phyloP scores from a whole-genome alignment of 2,113 vertebrate genomes.

The Tychaedon coryphoeus region DNA sequence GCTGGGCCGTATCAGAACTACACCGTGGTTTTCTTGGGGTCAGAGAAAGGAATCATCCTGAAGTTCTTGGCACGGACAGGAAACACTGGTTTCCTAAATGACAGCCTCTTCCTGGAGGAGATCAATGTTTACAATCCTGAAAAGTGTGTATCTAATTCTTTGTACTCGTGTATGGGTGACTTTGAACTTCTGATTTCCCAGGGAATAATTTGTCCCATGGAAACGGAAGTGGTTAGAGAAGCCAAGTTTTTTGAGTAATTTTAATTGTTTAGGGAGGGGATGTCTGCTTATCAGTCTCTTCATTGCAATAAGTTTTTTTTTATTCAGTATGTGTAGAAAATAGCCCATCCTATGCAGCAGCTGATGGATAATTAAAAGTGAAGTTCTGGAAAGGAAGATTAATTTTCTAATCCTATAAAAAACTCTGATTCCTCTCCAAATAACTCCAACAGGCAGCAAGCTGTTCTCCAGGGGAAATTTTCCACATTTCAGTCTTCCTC shows the following conservation, averaged over 20 bases:
- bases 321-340: not conserved
- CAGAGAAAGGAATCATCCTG: constrained; percentile 94
- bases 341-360: not conserved
- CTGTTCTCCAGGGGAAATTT: not conserved
- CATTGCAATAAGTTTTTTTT: not conserved
- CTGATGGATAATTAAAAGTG: constrained; percentile 14
- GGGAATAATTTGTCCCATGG: not conserved
- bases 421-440: constrained; percentile 4
- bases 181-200: constrained; percentile 25
- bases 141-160: constrained; percentile 82
- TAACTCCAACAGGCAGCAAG: not conserved
- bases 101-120: constrained; percentile 97
- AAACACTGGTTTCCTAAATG: constrained; percentile 89
- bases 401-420: constrained; percentile 47
- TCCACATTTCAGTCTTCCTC: not conserved
- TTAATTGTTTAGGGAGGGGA: not conserved
- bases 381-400: constrained; percentile 42
- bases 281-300: constrained; percentile 34
- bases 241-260: not conserved
- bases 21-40: constrained; percentile 95
- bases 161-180: not conserved
- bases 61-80: constrained; percentile 94
- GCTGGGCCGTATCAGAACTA: constrained; percentile 91
- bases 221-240: not conserved
- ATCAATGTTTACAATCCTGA: constrained; percentile 94